phyloP scores from a whole-genome alignment of 2,113 vertebrate species.

The Peucedramus taeniatus region DNA sequence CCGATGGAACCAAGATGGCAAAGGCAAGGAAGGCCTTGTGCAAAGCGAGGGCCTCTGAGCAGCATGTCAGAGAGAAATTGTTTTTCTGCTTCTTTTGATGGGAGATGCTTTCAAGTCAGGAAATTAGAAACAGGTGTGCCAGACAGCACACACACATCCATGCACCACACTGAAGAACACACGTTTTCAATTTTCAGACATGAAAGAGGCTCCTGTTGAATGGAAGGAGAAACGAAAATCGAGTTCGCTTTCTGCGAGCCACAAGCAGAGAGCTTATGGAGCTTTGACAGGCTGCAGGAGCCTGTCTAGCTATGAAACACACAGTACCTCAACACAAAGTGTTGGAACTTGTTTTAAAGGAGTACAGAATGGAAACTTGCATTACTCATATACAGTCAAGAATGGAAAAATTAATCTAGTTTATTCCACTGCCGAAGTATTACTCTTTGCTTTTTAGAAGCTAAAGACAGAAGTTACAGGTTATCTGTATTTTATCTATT shows the following conservation, averaged over 20 bases:
- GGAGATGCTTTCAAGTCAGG: slow-evolving; percentile 93
- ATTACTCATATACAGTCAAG: not conserved
- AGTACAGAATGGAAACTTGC: slow-evolving; percentile 39
- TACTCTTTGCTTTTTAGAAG: not conserved
- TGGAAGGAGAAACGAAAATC: slow-evolving; percentile 81
- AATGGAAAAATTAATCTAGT: not conserved
- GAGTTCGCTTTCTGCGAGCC: slow-evolving; percentile 74
- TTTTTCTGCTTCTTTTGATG: slow-evolving; percentile 91
- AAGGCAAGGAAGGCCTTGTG: slow-evolving; percentile 52
- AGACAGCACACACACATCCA: slow-evolving; percentile 83
- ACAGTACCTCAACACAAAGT: slow-evolving; percentile 38
- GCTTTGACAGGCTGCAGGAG: slow-evolving; percentile 60
- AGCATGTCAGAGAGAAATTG: slow-evolving; percentile 86
- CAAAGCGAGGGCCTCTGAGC: slow-evolving; percentile 65
- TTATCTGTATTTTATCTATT: not conserved
- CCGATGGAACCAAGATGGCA: slow-evolving; percentile 64
- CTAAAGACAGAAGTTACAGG: not conserved
- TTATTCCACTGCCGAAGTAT: not conserved
- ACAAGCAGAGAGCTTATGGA: slow-evolving; percentile 69
- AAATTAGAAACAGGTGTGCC: slow-evolving; percentile 97
- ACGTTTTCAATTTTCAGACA: slow-evolving; percentile 85
- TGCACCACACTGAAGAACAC: slow-evolving; percentile 80
- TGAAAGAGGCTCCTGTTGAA: slow-evolving; percentile 91
- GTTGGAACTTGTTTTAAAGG: slow-evolving; percentile 42
- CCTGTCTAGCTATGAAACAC: slow-evolving; percentile 43